Evolutionary conservation across 2,113 vertebrate species (phyloP).

Genomic region (Nematolebias whitei): DNA sequence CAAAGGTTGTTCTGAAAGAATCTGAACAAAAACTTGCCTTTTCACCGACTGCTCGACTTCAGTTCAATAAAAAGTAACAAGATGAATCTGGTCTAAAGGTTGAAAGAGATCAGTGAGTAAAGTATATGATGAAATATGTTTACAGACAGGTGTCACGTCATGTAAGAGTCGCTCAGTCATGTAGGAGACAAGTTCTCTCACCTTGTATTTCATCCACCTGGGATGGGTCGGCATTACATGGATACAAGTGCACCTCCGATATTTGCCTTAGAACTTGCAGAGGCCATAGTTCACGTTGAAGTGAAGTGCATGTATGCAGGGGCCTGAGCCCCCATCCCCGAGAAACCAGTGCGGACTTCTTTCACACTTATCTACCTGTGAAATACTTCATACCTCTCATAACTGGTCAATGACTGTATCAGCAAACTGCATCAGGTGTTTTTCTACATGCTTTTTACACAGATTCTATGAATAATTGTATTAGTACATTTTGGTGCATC

Average conservation of each 20-base stretch:
- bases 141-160: slow-evolving; percentile 75
- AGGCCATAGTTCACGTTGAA: slow-evolving; percentile 99
- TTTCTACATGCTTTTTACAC: slow-evolving; percentile 99
- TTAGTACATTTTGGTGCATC: slow-evolving; percentile 94
- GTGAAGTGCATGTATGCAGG: slow-evolving; percentile 98
- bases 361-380: slow-evolving; percentile 99
- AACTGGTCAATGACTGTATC: slow-evolving; percentile 99
- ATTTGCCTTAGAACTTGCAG: slow-evolving; percentile 99
- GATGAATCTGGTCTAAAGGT: slow-evolving; percentile 50
- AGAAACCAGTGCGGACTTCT: slow-evolving; percentile 93
- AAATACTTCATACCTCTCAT: slow-evolving; percentile 99
- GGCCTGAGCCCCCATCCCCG: slow-evolving; percentile 87
- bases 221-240: slow-evolving; percentile 89
- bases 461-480: slow-evolving; percentile 99
- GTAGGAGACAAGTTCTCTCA: slow-evolving; percentile 65
- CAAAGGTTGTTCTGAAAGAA: slow-evolving; percentile 73
- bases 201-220: slow-evolving; percentile 60
- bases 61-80: slow-evolving; percentile 41
- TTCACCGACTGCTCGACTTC: slow-evolving; percentile 74
- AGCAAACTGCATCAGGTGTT: slow-evolving; percentile 99
- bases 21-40: slow-evolving; percentile 73
- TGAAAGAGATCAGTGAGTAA: slow-evolving; percentile 63
- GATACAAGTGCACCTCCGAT: slow-evolving; percentile 94
- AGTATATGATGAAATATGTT: slow-evolving; percentile 73
- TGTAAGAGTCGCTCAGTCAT: slow-evolving; percentile 64